These are phyloP conservation scores for Drosophila asahinai DNA, from an alignment of 1,140 invertebrate genomes.

Conservation along the genomic window DNA sequence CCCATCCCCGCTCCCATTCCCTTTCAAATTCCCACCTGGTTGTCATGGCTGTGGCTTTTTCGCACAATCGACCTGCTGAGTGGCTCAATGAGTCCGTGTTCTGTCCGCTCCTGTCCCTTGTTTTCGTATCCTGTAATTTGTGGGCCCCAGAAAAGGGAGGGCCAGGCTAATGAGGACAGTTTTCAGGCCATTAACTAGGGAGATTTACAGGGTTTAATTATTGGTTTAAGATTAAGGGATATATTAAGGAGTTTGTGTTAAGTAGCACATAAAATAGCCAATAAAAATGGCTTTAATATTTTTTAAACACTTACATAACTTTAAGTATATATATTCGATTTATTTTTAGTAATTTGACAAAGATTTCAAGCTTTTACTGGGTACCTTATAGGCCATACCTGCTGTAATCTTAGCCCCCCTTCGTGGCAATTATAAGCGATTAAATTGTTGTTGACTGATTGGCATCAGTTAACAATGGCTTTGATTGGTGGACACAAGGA, in stretches of 20 bases:
- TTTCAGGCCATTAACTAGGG: background rate
- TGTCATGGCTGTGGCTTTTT: conserved; percentile 40
- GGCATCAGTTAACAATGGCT: conserved; percentile 2
- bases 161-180: background rate
- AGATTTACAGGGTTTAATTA: too few species aligned
- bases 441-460: conserved; percentile 52
- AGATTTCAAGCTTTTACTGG: background rate
- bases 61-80: conserved; percentile 47
- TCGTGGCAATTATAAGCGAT: conserved; percentile 46
- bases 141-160: background rate
- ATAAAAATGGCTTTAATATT: too few species aligned
- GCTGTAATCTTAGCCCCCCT: background rate
- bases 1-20: background rate
- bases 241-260: too few species aligned
- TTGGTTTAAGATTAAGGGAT: too few species aligned
- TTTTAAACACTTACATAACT: too few species aligned
- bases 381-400: background rate
- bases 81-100: conserved; percentile 15
- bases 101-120: conserved; percentile 2
- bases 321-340: too few species aligned
- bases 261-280: too few species aligned
- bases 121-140: conserved; percentile 12
- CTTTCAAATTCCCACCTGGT: conserved; percentile 18
- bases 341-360: too few species aligned
- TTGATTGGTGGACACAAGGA: background rate